Evolutionary conservation across 2,113 vertebrate species (phyloP).

Genomic region (Glareola pratincola): DNA sequence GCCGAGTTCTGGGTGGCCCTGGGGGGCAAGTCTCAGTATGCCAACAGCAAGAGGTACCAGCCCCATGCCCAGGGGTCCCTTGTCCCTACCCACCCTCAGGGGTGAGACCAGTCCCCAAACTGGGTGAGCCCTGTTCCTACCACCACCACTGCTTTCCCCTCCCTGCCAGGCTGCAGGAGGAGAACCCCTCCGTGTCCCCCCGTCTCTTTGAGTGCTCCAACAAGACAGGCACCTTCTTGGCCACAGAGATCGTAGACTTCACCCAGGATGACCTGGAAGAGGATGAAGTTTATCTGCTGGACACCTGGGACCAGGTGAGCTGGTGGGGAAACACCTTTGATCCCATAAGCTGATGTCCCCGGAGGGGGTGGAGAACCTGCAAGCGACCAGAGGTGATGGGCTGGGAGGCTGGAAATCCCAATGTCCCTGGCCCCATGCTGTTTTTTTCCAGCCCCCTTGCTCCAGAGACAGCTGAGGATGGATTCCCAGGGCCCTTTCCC

Average conservation of each 20-base stretch:
- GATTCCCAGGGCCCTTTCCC: neutral
- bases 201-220: slow-evolving; percentile 89
- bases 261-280: slow-evolving; percentile 85
- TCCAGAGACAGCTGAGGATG: neutral
- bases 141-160: neutral
- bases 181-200: slow-evolving; percentile 60
- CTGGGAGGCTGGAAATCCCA: neutral
- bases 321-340: neutral
- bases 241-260: slow-evolving; percentile 82
- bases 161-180: slow-evolving; percentile 78
- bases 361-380: neutral
- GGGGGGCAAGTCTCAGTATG: slow-evolving; percentile 84
- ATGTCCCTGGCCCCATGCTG: accelerated
- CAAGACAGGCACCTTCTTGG: slow-evolving; percentile 81
- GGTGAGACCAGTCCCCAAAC: neutral
- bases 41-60: slow-evolving; percentile 81
- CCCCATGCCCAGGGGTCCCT: neutral
- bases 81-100: neutral
- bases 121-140: neutral
- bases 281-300: slow-evolving; percentile 82
- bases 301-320: slow-evolving; percentile 85
- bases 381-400: neutral
- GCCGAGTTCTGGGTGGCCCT: slow-evolving; percentile 85
- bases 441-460: neutral
- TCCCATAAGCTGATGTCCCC: neutral